phyloP scores from a whole-genome alignment of 2,113 vertebrate species.

The Cyanistes caeruleus region DNA sequence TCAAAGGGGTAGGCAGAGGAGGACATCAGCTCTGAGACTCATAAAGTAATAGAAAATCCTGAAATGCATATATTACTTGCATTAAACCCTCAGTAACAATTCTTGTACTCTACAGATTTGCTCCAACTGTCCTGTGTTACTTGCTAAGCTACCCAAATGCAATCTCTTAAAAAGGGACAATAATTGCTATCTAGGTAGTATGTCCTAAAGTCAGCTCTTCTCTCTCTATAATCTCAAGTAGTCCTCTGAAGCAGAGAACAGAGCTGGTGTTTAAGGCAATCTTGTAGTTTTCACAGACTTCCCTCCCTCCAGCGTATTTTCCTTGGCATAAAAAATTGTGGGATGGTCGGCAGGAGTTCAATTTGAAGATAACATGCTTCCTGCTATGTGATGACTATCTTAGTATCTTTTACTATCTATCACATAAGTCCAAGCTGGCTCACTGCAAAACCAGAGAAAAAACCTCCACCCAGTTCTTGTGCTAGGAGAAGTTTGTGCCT shows the following conservation, averaged over 20 bases:
- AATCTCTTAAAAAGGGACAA: neutral
- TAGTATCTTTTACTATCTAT: neutral
- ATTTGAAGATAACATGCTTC: neutral
- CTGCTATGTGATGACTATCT: neutral
- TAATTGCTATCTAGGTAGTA: neutral
- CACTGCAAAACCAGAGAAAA: neutral
- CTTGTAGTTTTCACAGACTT: neutral
- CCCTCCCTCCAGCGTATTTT: neutral
- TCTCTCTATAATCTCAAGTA: neutral
- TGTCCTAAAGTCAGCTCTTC: neutral
- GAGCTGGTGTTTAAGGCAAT: neutral
- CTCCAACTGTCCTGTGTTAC: neutral
- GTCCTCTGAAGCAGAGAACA: neutral
- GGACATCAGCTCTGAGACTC: neutral
- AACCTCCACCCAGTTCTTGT: accelerated
- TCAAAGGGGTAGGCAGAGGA: neutral
- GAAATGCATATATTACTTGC: neutral
- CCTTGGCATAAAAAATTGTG: neutral
- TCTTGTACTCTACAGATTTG: neutral
- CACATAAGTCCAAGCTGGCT: neutral
- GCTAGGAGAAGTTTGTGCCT: neutral
- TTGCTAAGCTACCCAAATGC: neutral
- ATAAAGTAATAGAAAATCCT: neutral
- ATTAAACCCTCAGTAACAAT: neutral
- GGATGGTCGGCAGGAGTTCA: neutral